Base-by-base conservation (phyloP, 53 echinoderm and acorn worm species). In the Zoroaster sp. region DNA sequence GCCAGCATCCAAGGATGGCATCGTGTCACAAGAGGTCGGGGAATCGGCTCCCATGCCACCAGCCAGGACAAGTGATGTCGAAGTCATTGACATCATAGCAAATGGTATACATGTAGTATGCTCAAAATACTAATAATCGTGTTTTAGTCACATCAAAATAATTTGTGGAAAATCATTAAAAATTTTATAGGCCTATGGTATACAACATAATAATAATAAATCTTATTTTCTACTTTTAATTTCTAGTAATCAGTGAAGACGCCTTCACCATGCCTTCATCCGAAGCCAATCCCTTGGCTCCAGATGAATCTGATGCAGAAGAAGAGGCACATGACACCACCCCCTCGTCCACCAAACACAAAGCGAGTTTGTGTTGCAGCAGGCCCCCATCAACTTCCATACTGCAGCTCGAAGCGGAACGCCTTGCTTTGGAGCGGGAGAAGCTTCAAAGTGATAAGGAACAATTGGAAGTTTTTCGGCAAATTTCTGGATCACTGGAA, bases 1-100 rank as follows among this genome's bases (percentile, higher is more conserved):
- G 1, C 80, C 66, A 6, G 80, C 55, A 35, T 36, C 40, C 1
- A 78, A 77, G 78, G 78, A 78, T 63, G 59, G 78, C 55, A 78
- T 78, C 40, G 38, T 79, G 14, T 39, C 34, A 4, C n/a, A 17
- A 59, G 36, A 31, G 8, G 79, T 55, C 21, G 80, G 80, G 15
- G 80, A 80, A 23, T 80, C 66, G 6, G 1, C 11, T 3, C 80
- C 80, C 4, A 54, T 21, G n/a, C 54, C 54, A 54, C 23, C n/a
- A 54, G 54, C 54, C 21, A 7, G 54, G 35, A 21, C 39, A 35
- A 52, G 34, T 51, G 15, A 46, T 40, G 15, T 77, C 20, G 8
- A 42, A 77, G 35, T 77, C 31, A 49, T 34, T 31, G 77, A 49
- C 53, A 34, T 12, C 17, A 51, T 65, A 59, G 80, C 51, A 35